Evolutionary conservation across 1,140 invertebrate genomes (phyloP), one percentile per base, ranked within the genome.

Genomic region (Kradibia gibbosae): DNA sequence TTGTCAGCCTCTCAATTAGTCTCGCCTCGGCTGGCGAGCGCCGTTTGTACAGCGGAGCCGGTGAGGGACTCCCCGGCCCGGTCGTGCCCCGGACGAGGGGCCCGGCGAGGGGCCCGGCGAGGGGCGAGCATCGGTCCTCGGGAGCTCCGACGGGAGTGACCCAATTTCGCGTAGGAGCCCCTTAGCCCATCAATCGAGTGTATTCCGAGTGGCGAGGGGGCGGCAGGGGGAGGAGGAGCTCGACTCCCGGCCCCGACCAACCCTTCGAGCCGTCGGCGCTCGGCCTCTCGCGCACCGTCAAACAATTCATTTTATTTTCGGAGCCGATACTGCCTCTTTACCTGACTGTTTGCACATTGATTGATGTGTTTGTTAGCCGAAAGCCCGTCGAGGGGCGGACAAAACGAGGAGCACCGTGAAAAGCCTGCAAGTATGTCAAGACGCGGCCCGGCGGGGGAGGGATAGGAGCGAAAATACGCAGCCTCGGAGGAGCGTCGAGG

Each of bases 271-370:
- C n/a, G n/a, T n/a, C n/a, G n/a, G n/a, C n/a, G n/a, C 53, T 22
- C 53, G 60, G 31, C 11, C 60, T 65, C 60, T 36, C 28, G n/a
- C 39, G 13, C 62, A 67, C 62, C 39, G 25, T 36, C 62, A 39
- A 67, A 67, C 62, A 67, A 67, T 67, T 67, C 62, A 67, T 67
- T 67, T 67, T 67, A 67, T 67, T 67, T 67, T 67, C 34, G 62
- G 34, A 67, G 62, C 34, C 39, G 62, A 67, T 67, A 67, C 34
- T 67, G 62, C 62, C 62, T 67, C 34, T 67, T 67, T 67, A 67
- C 62, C 62, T 67, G 62, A 36, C 62, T 67, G 62, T 67, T 67
- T 67, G 39, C 62, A 22, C 62, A 39, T 67, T 67, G 62, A 67
- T 67, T 67, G 62, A 67, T 67, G 62, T 67, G 34, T 67, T 67